These are phyloP conservation scores for Lepilemur septentrionalis DNA, from an alignment of 2,797 vertebrate species.

Conservation along the genomic window DNA sequence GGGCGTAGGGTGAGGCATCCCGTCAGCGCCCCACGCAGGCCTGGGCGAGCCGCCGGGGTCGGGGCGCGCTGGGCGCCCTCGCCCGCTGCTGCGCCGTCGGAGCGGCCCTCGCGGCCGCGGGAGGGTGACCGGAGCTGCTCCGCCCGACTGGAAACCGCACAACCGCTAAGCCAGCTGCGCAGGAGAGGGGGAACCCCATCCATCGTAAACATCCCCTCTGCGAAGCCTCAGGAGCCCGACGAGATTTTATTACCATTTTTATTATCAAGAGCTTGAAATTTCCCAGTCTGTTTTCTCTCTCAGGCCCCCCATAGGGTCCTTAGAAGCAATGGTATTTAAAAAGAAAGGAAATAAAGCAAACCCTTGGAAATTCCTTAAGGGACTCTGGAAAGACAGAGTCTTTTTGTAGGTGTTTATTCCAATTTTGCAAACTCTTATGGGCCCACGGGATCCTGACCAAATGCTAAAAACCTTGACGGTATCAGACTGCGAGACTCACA, in stretches of 20 bases:
- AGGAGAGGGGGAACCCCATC: not conserved
- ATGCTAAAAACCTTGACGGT: not conserved
- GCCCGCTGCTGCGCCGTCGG: not conserved
- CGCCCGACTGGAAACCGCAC: not conserved
- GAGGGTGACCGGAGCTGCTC: constrained; percentile 9
- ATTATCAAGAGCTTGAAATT: constrained; percentile 60
- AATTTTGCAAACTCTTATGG: not conserved
- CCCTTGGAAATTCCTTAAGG: not conserved
- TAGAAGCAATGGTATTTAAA: constrained; percentile 50
- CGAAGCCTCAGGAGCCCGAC: not conserved
- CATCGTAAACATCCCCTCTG: not conserved
- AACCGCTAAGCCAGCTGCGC: not conserved
- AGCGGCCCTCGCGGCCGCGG: rapidly evolving
- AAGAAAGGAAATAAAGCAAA: not conserved
- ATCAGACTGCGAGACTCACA: not conserved
- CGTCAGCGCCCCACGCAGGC: not conserved
- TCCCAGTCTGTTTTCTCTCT: constrained; percentile 59
- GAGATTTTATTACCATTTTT: constrained; percentile 68
- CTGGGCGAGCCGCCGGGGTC: rapidly evolving
- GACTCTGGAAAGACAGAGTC: not conserved
- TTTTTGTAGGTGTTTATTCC: constrained; percentile 18
- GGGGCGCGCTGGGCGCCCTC: constrained; percentile 20
- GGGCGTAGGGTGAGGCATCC: not conserved
- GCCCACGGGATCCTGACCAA: not conserved
- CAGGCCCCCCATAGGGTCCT: not conserved